phyloP scores from a whole-genome alignment of 1,140 invertebrate species.

The Brachionus rotundiformis region DNA sequence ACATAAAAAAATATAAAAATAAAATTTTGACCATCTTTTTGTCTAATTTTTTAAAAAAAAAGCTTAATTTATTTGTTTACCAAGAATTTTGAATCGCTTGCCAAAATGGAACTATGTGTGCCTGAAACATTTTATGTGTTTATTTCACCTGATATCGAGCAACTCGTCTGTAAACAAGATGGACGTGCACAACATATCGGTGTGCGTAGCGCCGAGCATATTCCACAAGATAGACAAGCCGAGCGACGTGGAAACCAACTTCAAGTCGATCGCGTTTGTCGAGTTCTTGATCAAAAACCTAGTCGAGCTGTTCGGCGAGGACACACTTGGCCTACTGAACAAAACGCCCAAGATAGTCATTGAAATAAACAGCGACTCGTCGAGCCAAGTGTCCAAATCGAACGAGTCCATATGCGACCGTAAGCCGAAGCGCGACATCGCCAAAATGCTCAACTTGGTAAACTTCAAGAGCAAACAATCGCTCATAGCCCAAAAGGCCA shows the following conservation, averaged over 20 bases:
- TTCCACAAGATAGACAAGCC: conserved; percentile 46
- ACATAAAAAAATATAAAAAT: too few species aligned
- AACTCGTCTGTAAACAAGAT: conserved; percentile 28
- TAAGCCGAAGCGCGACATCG: neutral
- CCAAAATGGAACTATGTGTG: conserved; percentile 48
- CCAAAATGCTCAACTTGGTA: neutral
- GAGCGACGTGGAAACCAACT: conserved; percentile 40
- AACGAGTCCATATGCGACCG: neutral
- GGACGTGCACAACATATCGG: conserved; percentile 45
- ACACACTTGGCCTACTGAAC: neutral
- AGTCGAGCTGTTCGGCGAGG: neutral
- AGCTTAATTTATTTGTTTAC: too few species aligned
- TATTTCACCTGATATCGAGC: neutral
- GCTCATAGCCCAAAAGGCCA: too few species aligned
- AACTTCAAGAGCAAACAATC: neutral
- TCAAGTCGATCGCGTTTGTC: conserved; percentile 36
- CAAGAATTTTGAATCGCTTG: neutral
- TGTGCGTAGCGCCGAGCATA: conserved; percentile 43
- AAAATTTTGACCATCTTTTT: too few species aligned
- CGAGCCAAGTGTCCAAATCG: conserved; percentile 5
- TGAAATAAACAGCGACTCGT: conserved; percentile 8
- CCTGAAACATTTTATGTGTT: conserved; percentile 26
- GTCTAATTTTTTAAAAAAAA: too few species aligned
- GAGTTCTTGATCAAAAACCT: conserved; percentile 16
- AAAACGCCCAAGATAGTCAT: neutral